Evolutionary conservation across 2,797 vertebrate genomes (phyloP).

Genomic region (Salarias fasciatus): DNA sequence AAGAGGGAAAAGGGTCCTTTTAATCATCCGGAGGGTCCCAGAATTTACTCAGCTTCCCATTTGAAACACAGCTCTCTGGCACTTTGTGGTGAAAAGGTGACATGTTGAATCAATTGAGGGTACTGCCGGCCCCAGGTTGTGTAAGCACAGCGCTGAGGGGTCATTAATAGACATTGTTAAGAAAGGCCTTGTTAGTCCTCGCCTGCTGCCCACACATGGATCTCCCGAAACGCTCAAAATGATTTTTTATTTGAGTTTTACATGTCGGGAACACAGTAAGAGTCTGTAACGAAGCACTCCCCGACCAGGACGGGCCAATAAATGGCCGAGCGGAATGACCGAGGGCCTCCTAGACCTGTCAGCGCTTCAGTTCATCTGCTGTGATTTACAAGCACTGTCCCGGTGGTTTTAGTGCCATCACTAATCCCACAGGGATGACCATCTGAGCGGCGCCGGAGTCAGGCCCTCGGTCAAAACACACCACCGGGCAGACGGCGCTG

Average conservation of each 20-base stretch:
- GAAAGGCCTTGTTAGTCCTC: constrained; percentile 41
- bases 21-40: constrained; percentile 46
- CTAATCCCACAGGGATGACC: constrained; percentile 77
- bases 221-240: constrained; percentile 51
- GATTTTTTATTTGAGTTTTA: constrained; percentile 71
- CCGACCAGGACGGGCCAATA: constrained; percentile 67
- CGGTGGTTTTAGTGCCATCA: constrained; percentile 73
- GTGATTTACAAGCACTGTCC: constrained; percentile 82
- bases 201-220: constrained; percentile 38
- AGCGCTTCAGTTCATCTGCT: constrained; percentile 74
- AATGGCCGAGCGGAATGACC: constrained; percentile 71
- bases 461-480: constrained; percentile 46
- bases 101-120: constrained; percentile 76
- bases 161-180: constrained; percentile 72
- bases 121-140: constrained; percentile 62
- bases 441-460: constrained; percentile 67
- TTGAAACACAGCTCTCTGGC: constrained; percentile 58
- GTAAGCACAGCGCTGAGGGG: constrained; percentile 69
- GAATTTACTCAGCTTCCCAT: constrained; percentile 59
- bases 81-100: constrained; percentile 71
- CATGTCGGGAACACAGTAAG: constrained; percentile 51
- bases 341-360: constrained; percentile 76
- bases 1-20: constrained; percentile 35
- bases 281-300: constrained; percentile 62
- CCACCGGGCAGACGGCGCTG: constrained; percentile 60